phyloP scores from a whole-genome alignment of 2,797 vertebrate species.

The Geotrypetes seraphini region DNA sequence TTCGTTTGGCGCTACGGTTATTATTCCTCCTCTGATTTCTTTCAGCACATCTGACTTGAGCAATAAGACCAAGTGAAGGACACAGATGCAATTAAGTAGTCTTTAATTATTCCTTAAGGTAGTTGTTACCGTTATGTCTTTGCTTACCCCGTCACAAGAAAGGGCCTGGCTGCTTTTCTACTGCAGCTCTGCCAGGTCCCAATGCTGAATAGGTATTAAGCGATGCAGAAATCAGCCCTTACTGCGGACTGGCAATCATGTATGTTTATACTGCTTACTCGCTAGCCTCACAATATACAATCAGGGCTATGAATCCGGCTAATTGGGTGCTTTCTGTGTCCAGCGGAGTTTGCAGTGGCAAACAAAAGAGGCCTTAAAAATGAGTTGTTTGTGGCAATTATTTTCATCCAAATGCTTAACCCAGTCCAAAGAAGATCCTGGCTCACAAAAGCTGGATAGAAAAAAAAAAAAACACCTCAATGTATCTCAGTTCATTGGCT shows the following conservation, averaged over 20 bases:
- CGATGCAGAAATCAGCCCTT: slow-evolving; percentile 61
- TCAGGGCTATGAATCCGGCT: slow-evolving; percentile 69
- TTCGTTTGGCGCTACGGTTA: slow-evolving; percentile 50
- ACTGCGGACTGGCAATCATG: slow-evolving; percentile 60
- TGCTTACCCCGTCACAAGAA: slow-evolving; percentile 57
- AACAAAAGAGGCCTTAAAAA: slow-evolving; percentile 63
- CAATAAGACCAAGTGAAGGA: slow-evolving; percentile 82
- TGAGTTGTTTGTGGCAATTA: slow-evolving; percentile 68
- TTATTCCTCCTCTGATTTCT: slow-evolving; percentile 79
- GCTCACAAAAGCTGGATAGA: slow-evolving; percentile 54
- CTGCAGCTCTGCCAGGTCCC: slow-evolving; percentile 53
- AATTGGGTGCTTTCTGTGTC: slow-evolving; percentile 68
- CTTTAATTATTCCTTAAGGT: slow-evolving; percentile 75
- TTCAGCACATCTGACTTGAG: slow-evolving; percentile 77
- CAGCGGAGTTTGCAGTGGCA: slow-evolving; percentile 56
- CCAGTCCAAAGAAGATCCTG: slow-evolving; percentile 49
- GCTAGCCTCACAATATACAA: slow-evolving; percentile 64
- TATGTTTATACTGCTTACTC: slow-evolving; percentile 57
- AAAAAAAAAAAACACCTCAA: too few species aligned
- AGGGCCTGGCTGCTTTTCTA: slow-evolving; percentile 64
- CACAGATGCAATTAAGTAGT: slow-evolving; percentile 70
- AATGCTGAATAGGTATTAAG: slow-evolving; percentile 61
- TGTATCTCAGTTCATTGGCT: too few species aligned
- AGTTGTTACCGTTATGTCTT: slow-evolving; percentile 55
- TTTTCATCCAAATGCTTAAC: slow-evolving; percentile 57